Evolutionary conservation across 2,797 vertebrate species (phyloP).

Genomic region (Rachycentron canadum): DNA sequence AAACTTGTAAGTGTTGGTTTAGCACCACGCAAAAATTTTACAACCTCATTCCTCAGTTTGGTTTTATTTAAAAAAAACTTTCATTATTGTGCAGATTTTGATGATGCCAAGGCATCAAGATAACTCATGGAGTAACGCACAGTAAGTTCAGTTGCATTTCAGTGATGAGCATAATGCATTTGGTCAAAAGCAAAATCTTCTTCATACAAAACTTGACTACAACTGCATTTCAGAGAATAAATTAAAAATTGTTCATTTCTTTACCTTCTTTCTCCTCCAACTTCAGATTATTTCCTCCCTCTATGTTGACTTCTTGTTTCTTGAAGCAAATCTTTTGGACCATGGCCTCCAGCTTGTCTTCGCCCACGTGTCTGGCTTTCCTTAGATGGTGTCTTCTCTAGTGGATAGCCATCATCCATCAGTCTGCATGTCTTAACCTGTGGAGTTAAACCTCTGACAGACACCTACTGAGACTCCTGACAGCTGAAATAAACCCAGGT

Average conservation of each 20-base stretch:
- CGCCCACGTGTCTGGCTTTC: slow-evolving; percentile 51
- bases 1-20: neutral
- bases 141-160: neutral
- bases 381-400: slow-evolving; percentile 64
- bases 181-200: slow-evolving; percentile 2
- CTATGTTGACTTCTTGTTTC: slow-evolving; percentile 39
- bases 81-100: neutral
- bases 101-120: neutral
- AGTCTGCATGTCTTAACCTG: slow-evolving; percentile 58
- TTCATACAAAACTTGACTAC: neutral
- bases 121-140: neutral
- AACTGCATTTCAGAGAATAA: neutral
- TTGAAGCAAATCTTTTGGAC: slow-evolving; percentile 52
- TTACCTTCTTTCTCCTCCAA: slow-evolving; percentile 13
- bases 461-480: slow-evolving; percentile 57
- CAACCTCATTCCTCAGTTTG: neutral
- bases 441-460: slow-evolving; percentile 64
- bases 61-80: neutral
- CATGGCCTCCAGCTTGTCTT: slow-evolving; percentile 59
- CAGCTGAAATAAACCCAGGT: slow-evolving; percentile 54
- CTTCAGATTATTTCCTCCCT: slow-evolving; percentile 30
- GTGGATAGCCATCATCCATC: slow-evolving; percentile 73
- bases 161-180: neutral
- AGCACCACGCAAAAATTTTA: too few species aligned
- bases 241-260: neutral